phyloP scores from a whole-genome alignment of 2,113 vertebrate species.

The Dicerorhinus sumatrensis region DNA sequence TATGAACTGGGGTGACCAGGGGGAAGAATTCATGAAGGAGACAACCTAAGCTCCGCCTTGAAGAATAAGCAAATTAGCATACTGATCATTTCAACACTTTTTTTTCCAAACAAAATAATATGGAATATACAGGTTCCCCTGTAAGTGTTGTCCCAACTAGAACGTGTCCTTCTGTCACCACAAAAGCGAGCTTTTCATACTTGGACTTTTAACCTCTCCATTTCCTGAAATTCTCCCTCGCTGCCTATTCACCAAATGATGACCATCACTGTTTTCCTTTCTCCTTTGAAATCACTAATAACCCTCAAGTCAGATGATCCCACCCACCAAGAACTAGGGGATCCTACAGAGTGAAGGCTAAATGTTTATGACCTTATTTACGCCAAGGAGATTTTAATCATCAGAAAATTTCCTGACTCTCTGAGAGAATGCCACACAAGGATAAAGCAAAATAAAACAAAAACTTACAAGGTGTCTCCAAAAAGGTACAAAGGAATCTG shows the following conservation, averaged over 20 bases:
- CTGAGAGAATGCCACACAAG: conserved; percentile 2
- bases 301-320: conserved; percentile 67
- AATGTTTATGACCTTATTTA: conserved; percentile 71
- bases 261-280: conserved; percentile 67
- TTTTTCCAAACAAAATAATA: conserved; percentile 15
- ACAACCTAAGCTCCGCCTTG: not conserved
- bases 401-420: conserved; percentile 31
- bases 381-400: conserved; percentile 68
- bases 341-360: conserved; percentile 47
- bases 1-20: not conserved
- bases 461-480: conserved; percentile 38
- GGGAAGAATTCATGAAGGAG: not conserved
- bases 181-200: conserved; percentile 48
- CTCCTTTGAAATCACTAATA: conserved; percentile 75
- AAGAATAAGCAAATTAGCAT: conserved; percentile 36
- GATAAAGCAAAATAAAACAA: conserved; percentile 54
- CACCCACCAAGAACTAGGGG: conserved; percentile 67
- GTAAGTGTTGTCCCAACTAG: not conserved
- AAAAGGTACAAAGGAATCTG: conserved; percentile 26
- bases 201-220: conserved; percentile 74
- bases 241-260: conserved; percentile 70
- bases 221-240: conserved; percentile 63
- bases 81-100: conserved; percentile 6
- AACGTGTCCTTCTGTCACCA: not conserved
- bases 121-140: not conserved